Percentiles rank a stretch among this genome's conserved stretches.
These are phyloP conservation scores for Magallana angulata DNA, from an alignment of 1,140 invertebrate genomes.

Conservation along the genomic window DNA sequence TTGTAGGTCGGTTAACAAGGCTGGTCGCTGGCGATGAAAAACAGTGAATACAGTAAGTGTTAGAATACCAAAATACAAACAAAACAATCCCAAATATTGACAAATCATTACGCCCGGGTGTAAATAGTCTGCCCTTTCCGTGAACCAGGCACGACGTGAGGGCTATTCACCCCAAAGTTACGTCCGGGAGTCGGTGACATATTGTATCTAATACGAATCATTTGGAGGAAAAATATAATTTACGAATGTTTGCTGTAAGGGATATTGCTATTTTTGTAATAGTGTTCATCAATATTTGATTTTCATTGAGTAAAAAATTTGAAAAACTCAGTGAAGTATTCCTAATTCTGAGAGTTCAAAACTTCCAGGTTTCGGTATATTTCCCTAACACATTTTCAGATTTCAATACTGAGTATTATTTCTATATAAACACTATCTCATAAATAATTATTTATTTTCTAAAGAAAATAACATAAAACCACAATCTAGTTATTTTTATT, in stretches of 20 bases:
- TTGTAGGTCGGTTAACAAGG: background rate
- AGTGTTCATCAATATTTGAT: background rate
- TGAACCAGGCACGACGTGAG: background rate
- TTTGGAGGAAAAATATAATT: slow-evolving; percentile 31
- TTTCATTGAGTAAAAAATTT: slow-evolving; percentile 2
- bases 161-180: slow-evolving; percentile 17
- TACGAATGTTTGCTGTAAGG: background rate
- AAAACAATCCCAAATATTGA: slow-evolving; percentile 44
- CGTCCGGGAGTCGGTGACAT: background rate
- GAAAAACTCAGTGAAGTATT: background rate
- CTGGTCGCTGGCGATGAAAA: slow-evolving; percentile 11
- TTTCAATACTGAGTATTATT: too few relatives aligned
- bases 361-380: too few relatives aligned
- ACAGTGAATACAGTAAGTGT: slow-evolving; percentile 20
- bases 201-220: slow-evolving; percentile 20
- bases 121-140: slow-evolving; percentile 34
- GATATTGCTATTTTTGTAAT: background rate
- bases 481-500: too few relatives aligned
- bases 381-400: too few relatives aligned
- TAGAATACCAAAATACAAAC: slow-evolving; percentile 45
- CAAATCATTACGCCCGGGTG: slow-evolving; percentile 33
- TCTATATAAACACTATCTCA: too few relatives aligned
- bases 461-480: too few relatives aligned
- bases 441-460: too few relatives aligned
- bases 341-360: too few relatives aligned